A percentile compares a stretch with the other conserved stretches of the same genome.
Conservation (phyloP, 1,140 invertebrate genomes). For the Hyles euphorbiae region DNA sequence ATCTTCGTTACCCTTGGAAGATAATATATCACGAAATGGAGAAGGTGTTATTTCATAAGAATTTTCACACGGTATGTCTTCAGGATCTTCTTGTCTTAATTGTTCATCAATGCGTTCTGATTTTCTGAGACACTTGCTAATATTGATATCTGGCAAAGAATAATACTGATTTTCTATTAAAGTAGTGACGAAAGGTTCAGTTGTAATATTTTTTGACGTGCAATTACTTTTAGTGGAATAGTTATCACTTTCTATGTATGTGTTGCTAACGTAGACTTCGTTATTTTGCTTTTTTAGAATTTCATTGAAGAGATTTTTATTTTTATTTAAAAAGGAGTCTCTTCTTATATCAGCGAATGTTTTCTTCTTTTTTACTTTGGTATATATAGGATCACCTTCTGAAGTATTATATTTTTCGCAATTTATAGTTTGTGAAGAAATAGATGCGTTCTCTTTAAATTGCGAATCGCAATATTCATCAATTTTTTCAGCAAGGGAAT, state of each 20-base stretch:
- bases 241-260: constrained; percentile 51
- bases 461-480: constrained; percentile 74
- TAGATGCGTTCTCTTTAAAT: constrained; percentile 52
- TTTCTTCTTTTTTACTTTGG: constrained; percentile 59
- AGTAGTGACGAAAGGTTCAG: constrained; percentile 73
- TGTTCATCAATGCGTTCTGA: constrained; percentile 81
- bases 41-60: constrained; percentile 62
- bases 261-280: constrained; percentile 55
- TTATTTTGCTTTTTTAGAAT: constrained; percentile 36
- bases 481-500: constrained; percentile 73
- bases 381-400: constrained; percentile 57
- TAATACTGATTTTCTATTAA: constrained; percentile 80
- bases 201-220: constrained; percentile 69
- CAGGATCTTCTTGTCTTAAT: constrained; percentile 72
- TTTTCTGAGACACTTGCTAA: constrained; percentile 79
- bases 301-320: constrained; percentile 42
- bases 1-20: constrained; percentile 46
- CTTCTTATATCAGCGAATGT: constrained; percentile 61
- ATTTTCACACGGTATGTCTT: constrained; percentile 63
- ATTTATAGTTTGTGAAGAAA: constrained; percentile 35
- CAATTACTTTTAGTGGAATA: constrained; percentile 48
- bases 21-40: constrained; percentile 58
- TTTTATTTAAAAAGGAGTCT: constrained; percentile 49
- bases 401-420: constrained; percentile 33
- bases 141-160: constrained; percentile 81